Conservation (phyloP, 2,797 vertebrate species). For the Acanthurus tractus region DNA sequence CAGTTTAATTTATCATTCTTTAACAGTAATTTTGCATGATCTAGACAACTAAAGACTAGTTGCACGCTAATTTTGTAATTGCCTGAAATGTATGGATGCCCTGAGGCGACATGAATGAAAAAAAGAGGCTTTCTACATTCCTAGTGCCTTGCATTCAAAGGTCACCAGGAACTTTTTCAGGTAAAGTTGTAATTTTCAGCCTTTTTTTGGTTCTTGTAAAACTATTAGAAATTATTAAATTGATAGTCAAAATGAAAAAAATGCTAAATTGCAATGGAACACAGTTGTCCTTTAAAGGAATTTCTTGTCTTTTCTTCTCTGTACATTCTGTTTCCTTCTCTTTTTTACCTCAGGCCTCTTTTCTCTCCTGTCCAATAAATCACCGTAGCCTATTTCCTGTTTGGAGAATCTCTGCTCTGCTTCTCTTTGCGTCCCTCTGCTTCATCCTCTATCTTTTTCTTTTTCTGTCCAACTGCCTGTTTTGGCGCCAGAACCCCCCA, state of each 20-base stretch:
- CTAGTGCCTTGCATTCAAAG: too few species aligned
- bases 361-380: conserved; percentile 52
- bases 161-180: too few species aligned
- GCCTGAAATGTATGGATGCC: too few species aligned
- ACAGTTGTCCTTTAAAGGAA: not conserved
- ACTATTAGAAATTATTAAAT: too few species aligned
- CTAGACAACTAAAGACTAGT: not conserved
- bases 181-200: too few species aligned
- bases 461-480: conserved; percentile 29
- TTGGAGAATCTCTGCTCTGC: conserved; percentile 41
- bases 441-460: conserved; percentile 29
- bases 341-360: conserved; percentile 13
- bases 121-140: too few species aligned
- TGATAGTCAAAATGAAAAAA: too few species aligned
- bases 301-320: conserved; percentile 16
- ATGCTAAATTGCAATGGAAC: not conserved
- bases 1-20: not conserved
- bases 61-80: too few species aligned
- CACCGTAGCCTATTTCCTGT: conserved; percentile 43
- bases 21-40: not conserved
- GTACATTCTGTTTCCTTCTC: conserved; percentile 2
- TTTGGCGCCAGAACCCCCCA: conserved; percentile 39
- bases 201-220: too few species aligned
- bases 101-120: too few species aligned
- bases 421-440: not conserved